Conservation (phyloP, 2,888 invertebrate genomes). For the Caradrina kadenii region DNA sequence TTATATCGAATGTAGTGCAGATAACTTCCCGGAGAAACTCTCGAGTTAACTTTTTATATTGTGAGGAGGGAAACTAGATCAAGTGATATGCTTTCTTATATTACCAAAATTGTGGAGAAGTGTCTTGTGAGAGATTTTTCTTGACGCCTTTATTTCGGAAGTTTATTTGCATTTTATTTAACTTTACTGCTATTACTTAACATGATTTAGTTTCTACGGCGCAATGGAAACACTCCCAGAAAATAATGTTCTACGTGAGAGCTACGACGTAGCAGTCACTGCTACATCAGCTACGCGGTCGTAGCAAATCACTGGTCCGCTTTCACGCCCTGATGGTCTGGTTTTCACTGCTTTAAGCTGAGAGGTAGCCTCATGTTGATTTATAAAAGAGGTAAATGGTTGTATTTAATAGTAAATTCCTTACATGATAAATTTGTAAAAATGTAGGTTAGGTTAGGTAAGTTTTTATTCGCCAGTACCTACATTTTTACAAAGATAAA, state of each 20-base stretch:
- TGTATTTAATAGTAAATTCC: background rate
- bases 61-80: slow-evolving; percentile 65
- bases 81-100: slow-evolving; percentile 60
- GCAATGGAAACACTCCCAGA: background rate
- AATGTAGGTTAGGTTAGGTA: too few relatives aligned
- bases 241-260: slow-evolving; percentile 33
- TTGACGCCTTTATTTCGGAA: slow-evolving; percentile 9
- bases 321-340: slow-evolving; percentile 16
- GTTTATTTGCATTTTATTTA: slow-evolving; percentile 9
- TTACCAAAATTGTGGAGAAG: slow-evolving; percentile 38
- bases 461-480: too few relatives aligned
- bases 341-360: background rate
- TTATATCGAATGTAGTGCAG: slow-evolving; percentile 73
- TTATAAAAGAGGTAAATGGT: background rate
- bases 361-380: background rate
- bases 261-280: slow-evolving; percentile 47
- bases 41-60: slow-evolving; percentile 70
- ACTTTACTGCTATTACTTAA: slow-evolving; percentile 7
- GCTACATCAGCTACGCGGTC: slow-evolving; percentile 43
- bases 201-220: background rate
- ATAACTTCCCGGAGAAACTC: slow-evolving; percentile 68
- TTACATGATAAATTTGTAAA: background rate
- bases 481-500: background rate
- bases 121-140: slow-evolving; percentile 15
- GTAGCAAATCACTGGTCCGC: slow-evolving; percentile 35